Evolutionary conservation across 2,888 invertebrate genomes (phyloP), one percentile per base, ranked within the genome.

Genomic region (Tinea pellionella): DNA sequence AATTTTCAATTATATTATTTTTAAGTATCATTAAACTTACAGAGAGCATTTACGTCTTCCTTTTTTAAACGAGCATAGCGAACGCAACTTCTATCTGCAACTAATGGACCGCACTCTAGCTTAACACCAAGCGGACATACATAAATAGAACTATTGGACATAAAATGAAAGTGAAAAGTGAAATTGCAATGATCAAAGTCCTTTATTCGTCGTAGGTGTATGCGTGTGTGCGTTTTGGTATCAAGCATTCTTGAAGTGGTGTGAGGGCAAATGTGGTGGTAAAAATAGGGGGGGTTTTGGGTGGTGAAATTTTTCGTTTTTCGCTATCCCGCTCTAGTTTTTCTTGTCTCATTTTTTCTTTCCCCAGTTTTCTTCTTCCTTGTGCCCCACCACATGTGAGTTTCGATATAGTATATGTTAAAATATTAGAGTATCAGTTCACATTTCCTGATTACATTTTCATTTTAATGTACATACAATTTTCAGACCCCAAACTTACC

Each of bases 361-460:
- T 86, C 80, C 78, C 82, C 80, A 78, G 81, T 78, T 85, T 83
- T 77, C 78, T 76, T 82, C 81, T 86, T 87, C 87, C 86, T 87
- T 83, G 84, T 84, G 79, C 84, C 85, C 85, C 84, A 85, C 86
- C 87, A 86, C 87, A 87, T 86, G 87, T 87, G 87, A 83, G 86
- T 80, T 73, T 78, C 37, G 69, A 65, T 64, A 64, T 63, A 84
- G 85, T 74, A 73, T 64, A 77, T 0, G 62, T 8, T 0, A 42
- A 60, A 51, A 16, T 9, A 11, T 1, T 18, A 59, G 41, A 59
- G 30, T 3, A 30, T 37, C 9, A 37, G 1, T 37, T 37, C 3
- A 2, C 9, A 37, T 37, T 37, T 37, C 24, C 24, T 24, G 24
- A 37, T 37, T 37, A 12, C 37, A n/a, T n/a, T n/a, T 37, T 37